A percentile compares a stretch with the other conserved stretches of the same genome.
Conservation (phyloP, 2,113 vertebrate genomes). For the Rhagologus leucostigma region DNA sequence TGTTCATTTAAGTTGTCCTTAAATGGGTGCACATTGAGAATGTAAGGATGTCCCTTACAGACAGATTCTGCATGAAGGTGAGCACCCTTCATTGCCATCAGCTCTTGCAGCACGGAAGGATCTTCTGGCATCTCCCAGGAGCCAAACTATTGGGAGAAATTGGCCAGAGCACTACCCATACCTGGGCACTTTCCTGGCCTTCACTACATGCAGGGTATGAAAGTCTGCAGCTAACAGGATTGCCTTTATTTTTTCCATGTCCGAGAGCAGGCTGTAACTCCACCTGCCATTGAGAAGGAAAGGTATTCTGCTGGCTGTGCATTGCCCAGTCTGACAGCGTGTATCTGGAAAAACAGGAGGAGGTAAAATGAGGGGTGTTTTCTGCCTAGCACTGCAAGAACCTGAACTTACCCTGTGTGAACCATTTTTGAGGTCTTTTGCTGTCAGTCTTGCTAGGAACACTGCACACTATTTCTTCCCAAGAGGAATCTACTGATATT, state of each 20-base stretch:
- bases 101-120: neutral
- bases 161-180: fast-evolving
- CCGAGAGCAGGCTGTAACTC: neutral
- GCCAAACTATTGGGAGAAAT: neutral
- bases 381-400: neutral
- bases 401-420: neutral
- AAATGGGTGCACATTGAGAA: neutral
- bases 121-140: neutral
- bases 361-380: neutral
- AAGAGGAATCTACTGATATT: neutral
- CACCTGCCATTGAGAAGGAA: neutral
- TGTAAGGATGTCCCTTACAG: neutral
- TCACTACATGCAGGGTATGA: neutral
- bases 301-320: neutral
- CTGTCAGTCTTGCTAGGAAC: neutral
- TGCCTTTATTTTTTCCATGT: neutral
- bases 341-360: neutral
- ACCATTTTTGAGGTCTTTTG: neutral
- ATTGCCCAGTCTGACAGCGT: neutral
- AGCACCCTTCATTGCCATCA: neutral
- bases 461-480: neutral
- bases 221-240: neutral
- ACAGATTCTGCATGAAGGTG: neutral
- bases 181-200: neutral
- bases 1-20: neutral